Evolutionary conservation across 30 jellyfish, hydroid and myxozoan genomes (phyloP).

Genomic region (Cassiopea andromeda): DNA sequence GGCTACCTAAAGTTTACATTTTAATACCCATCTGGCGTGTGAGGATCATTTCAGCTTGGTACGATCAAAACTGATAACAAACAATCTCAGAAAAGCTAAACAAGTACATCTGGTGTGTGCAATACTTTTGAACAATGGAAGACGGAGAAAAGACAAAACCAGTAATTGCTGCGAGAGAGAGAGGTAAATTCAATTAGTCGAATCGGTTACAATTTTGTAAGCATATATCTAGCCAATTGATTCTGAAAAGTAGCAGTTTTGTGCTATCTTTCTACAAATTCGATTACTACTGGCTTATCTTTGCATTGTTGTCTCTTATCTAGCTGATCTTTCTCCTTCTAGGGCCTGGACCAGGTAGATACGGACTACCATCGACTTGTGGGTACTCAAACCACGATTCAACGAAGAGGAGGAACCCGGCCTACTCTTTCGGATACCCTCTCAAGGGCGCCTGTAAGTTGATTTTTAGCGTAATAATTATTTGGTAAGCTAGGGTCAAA

Average conservation of each 20-base stretch:
- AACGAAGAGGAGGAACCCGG: constrained; percentile 88
- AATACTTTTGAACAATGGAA: constrained; percentile 23
- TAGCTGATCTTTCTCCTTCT: neutral
- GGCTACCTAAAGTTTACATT: constrained; percentile 13
- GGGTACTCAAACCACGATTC: constrained; percentile 83
- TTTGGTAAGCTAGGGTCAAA: too few relatives aligned
- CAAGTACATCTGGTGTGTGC: constrained; percentile 23
- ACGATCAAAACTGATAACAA: constrained; percentile 36
- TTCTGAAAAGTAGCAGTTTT: neutral
- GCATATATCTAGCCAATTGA: neutral
- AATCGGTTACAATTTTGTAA: neutral
- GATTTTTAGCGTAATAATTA: neutral
- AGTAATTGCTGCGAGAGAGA: constrained; percentile 94
- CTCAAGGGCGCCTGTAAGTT: constrained; percentile 83
- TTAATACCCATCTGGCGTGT: constrained; percentile 5
- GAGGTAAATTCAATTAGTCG: constrained; percentile 65
- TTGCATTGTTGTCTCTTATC: neutral
- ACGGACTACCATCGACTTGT: constrained; percentile 95
- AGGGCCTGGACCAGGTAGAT: constrained; percentile 99
- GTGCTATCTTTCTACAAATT: constrained; percentile 3
- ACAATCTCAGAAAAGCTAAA: neutral
- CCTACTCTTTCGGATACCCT: constrained; percentile 94
- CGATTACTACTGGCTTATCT: neutral
- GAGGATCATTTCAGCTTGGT: constrained; percentile 5
- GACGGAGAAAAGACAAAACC: constrained; percentile 69